These are phyloP conservation scores for Watersipora subatra DNA, from an alignment of 1,140 invertebrate species.

Conservation along the genomic window DNA sequence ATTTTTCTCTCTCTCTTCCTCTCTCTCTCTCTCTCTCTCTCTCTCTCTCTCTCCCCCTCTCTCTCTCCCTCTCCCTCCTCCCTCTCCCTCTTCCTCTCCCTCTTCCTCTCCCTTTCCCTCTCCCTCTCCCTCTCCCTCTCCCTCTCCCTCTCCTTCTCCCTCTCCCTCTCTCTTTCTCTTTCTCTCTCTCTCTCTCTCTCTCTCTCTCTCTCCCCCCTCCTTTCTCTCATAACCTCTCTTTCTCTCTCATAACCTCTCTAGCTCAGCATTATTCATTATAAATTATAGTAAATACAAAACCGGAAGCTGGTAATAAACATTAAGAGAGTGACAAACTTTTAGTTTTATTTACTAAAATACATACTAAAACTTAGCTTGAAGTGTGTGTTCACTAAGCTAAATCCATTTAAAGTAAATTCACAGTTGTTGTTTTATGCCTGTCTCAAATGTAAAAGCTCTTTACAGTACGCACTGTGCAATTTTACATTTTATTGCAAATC, in stretches of 20 bases:
- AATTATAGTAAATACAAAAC: no score
- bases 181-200: background rate
- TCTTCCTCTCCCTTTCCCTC: background rate
- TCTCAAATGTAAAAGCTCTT: no score
- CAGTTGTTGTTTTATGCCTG: no score
- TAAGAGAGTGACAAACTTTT: no score
- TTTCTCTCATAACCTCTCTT: background rate
- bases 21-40: background rate
- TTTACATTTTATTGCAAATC: no score
- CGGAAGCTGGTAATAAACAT: no score
- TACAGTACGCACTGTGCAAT: no score
- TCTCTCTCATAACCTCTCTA: background rate
- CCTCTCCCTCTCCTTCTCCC: constrained; percentile 7
- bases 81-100: background rate
- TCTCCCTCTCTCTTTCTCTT: constrained; percentile 3
- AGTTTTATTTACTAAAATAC: no score
- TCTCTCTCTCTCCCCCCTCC: background rate
- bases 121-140: background rate
- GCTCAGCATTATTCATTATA: no score
- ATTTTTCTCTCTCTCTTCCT: background rate
- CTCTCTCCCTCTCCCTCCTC: background rate
- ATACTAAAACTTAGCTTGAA: no score
- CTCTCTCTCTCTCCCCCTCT: background rate
- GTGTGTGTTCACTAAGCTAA: no score
- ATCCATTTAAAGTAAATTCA: no score